Base-by-base conservation (phyloP, 2,113 vertebrate species). In the Phylloscopus trochiloides region DNA sequence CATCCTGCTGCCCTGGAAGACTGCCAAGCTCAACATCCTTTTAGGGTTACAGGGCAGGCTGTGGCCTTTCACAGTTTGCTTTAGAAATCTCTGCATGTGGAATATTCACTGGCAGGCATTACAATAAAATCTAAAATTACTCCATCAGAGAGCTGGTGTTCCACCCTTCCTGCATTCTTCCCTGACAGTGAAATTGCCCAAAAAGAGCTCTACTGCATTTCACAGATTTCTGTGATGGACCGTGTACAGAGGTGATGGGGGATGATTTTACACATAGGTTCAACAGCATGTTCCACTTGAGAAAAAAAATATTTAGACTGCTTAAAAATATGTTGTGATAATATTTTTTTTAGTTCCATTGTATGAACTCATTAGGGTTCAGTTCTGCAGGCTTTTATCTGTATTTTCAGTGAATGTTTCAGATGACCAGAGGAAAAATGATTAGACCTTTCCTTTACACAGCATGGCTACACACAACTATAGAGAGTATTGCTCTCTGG, bases 11-110 rank as follows among this genome's bases (percentile, higher is more conserved):
- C 88, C 92, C 94, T 98, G 97, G 97, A 98, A 92, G 73, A 94
- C 55, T 93, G 97, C 97, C 98, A 98, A 98, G 96, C 97, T 97
- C 96, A 96, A 97, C 97, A 98, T 99, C 98, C 99, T 99, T 98
- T 98, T 97, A 97, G 98, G 98, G 98, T 98, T 98, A 98, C 68
- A 96, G 97, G 95, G 98, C 98, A 99, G 97, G 95, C 98, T 97
- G 95, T 94, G 97, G 98, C 98, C 98, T 98, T 98, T 98, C 97
- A 97, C 97, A 97, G 96, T 97, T 97, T 98, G 96, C 97, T 98
- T 95, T 97, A 97, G 97, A 95, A 95, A 97, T 94, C 58, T 86
- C 94, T 97, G 95, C 94, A 97, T 93, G 96, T 95, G 93, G 95
- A 97, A 98, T 98, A 97, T 95, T 96, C 95, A 68, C 61, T 95